Base-by-base conservation (phyloP, 2,797 vertebrate genomes). In the Leptodactylus fallax region DNA sequence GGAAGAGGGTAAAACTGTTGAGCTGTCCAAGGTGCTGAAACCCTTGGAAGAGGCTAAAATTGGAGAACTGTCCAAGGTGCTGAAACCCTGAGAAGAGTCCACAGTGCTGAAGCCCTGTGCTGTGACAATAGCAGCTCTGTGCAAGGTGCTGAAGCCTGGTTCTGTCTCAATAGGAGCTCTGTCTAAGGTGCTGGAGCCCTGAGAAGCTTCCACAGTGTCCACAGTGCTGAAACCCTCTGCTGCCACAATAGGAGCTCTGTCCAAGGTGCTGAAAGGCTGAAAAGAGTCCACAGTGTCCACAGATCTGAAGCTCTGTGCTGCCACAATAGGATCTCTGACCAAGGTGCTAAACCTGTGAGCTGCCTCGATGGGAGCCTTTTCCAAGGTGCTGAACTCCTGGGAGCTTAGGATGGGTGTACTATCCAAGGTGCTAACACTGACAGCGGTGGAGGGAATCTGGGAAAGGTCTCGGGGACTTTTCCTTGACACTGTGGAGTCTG, bases 391-490 rank as follows among this genome's bases (percentile, higher is more conserved):
- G 36, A 36, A 36, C 16, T 51, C 25, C 21, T 14, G 21, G 13
- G 11, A 6, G 19, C 6, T 11, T 0, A 10, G 1, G 12, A 21
- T 76, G 6, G 71, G 71, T 56, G 58, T 63, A 14, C 60, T 82
- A 58, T 71, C 77, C 63, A 16, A 23, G 53, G 61, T 79, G 85
- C 63, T 63, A 6, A 77, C 55, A 60, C 78, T 79, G 53, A 58
- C 78, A 81, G 45, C 79, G 14, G 79, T 81, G n/a, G 45, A 63
- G 3, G 58, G 58, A 49, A 63, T 14, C 79, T 79, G 81, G 45
- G 6, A 19, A 16, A 25, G 14, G 2, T 79, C 49, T 58, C 6
- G 0, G 11, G 47, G 17, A 53, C 25, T 67, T 19, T 72, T 27
- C 10, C 58, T 60, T 23, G 19, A 51, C 4, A 25, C 47, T 49